Conservation (phyloP, 2,888 invertebrate genomes). For the Nomada fabriciana region DNA sequence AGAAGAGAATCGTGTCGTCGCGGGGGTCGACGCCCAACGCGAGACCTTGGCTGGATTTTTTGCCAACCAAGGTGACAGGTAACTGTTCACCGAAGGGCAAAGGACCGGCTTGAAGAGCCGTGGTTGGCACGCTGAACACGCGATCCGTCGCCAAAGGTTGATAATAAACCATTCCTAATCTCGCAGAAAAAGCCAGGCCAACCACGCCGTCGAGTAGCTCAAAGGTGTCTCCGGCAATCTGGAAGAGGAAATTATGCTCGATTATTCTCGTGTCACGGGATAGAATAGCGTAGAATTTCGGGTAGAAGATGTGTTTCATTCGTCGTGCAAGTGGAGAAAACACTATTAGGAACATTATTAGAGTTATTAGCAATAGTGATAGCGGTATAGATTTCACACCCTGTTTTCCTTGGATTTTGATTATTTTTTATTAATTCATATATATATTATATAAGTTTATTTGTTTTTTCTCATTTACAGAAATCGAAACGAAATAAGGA, state of each 20-base stretch:
- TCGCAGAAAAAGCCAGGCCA: constrained; percentile 89
- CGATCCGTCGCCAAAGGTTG: constrained; percentile 91
- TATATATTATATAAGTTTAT: too few relatives aligned
- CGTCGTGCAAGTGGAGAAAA: too few relatives aligned
- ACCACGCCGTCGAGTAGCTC: constrained; percentile 91
- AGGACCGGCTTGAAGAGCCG: constrained; percentile 90
- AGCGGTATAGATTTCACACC: too few relatives aligned
- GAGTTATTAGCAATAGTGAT: too few relatives aligned
- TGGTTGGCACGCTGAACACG: constrained; percentile 91
- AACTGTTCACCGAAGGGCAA: constrained; percentile 89
- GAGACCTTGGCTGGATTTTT: constrained; percentile 93
- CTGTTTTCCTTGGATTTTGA: too few relatives aligned
- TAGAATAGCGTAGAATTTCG: neutral
- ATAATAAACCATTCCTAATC: constrained; percentile 88
- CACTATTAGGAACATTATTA: too few relatives aligned
- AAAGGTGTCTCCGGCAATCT: constrained; percentile 89
- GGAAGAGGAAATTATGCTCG: neutral
- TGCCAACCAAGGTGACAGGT: constrained; percentile 91
- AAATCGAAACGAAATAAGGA: too few relatives aligned
- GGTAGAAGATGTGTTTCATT: neutral
- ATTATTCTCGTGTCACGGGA: too few relatives aligned
- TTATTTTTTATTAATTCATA: too few relatives aligned
- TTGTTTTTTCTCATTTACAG: too few relatives aligned
- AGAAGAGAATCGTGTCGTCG: constrained; percentile 91
- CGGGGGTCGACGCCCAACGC: constrained; percentile 89